phyloP scores from a whole-genome alignment of 1,140 invertebrate genomes.

The Formica exsecta region DNA sequence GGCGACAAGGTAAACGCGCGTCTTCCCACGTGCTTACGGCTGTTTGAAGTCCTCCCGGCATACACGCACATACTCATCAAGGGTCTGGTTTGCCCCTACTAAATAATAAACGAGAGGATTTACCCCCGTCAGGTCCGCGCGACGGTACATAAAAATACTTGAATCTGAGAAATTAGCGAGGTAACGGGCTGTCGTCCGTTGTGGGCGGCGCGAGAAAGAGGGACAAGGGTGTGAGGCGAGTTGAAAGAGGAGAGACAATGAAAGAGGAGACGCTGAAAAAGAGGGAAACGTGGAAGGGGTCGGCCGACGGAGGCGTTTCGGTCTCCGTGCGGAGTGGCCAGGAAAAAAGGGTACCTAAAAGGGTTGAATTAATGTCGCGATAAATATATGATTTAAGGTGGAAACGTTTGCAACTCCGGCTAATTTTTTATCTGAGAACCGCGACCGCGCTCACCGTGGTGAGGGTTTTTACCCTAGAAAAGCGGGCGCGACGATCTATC shows the following conservation, averaged over 20 bases:
- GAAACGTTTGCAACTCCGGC: constrained; percentile 86
- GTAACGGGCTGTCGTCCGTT: constrained; percentile 80
- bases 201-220: constrained; percentile 29
- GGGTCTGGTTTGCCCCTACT: constrained; percentile 74
- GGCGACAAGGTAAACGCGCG: constrained; percentile 78
- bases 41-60: constrained; percentile 36
- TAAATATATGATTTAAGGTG: constrained; percentile 88
- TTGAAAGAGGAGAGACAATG: constrained; percentile 37
- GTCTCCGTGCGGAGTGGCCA: constrained; percentile 72
- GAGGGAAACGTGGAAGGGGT: constrained; percentile 50
- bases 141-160: constrained; percentile 86
- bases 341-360: constrained; percentile 85
- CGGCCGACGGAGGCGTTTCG: constrained; percentile 71
- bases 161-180: constrained; percentile 87
- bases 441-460: constrained; percentile 72
- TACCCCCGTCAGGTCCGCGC: constrained; percentile 79
- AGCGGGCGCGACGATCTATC: constrained; percentile 70
- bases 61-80: background rate
- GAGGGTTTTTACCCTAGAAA: constrained; percentile 74
- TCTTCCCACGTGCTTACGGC: constrained; percentile 53
- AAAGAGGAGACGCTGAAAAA: constrained; percentile 66
- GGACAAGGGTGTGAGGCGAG: constrained; percentile 44
- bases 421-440: constrained; percentile 87
- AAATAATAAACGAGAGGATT: constrained; percentile 87
- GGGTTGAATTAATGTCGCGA: constrained; percentile 88